Conservation (phyloP, 2,113 vertebrate genomes). For the Actenoides lindsayi region DNA sequence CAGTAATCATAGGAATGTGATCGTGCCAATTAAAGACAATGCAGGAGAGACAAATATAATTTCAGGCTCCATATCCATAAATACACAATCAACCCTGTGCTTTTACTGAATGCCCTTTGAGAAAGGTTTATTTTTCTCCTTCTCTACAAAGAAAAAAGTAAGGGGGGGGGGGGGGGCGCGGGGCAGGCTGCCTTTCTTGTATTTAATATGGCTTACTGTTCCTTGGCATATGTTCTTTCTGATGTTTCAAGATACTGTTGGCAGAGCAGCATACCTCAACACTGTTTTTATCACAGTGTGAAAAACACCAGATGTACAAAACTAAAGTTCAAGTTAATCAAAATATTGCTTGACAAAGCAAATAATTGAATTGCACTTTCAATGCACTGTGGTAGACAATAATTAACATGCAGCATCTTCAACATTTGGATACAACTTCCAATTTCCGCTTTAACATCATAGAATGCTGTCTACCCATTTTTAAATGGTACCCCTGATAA, state of each 20-base stretch:
- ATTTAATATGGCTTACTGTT: background rate
- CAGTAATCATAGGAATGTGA: background rate
- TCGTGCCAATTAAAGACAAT: background rate
- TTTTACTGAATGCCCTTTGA: background rate
- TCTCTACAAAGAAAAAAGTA: background rate
- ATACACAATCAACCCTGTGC: background rate
- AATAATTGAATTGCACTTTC: slow-evolving; percentile 85
- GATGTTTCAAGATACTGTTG: slow-evolving; percentile 31
- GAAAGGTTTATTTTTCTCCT: background rate
- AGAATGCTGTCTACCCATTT: slow-evolving; percentile 96
- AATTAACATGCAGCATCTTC: slow-evolving; percentile 92
- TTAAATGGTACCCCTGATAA: slow-evolving; percentile 97
- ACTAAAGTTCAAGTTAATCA: slow-evolving; percentile 82
- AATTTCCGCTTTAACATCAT: slow-evolving; percentile 91
- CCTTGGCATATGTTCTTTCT: slow-evolving; percentile 18
- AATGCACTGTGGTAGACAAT: slow-evolving; percentile 84
- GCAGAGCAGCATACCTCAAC: background rate
- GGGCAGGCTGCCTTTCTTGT: background rate
- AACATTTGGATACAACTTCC: slow-evolving; percentile 90
- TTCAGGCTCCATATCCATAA: background rate
- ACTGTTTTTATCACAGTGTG: slow-evolving; percentile 57
- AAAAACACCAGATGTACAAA: slow-evolving; percentile 75
- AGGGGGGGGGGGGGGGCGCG: rapidly evolving
- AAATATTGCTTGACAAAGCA: slow-evolving; percentile 84
- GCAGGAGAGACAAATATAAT: background rate